A percentile compares a stretch with the other conserved stretches of the same genome.
These are phyloP conservation scores for Zonitis immaculata DNA, from an alignment of 2,888 invertebrate species.

Conservation along the genomic window DNA sequence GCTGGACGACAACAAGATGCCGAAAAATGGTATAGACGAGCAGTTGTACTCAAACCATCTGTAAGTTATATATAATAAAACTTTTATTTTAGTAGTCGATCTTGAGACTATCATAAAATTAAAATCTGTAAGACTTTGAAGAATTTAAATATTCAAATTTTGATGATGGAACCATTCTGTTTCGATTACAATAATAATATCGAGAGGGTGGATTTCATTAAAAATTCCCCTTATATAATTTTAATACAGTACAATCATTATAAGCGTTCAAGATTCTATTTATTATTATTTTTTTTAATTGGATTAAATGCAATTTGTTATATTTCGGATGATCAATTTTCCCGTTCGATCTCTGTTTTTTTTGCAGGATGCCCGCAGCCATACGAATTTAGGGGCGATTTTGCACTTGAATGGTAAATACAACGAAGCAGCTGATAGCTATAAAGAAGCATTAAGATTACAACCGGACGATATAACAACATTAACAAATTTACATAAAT, in stretches of 20 bases:
- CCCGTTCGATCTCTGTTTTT: too few species aligned
- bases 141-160: not conserved
- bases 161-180: not conserved
- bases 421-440: conserved; percentile 79
- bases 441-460: conserved; percentile 77
- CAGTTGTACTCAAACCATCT: conserved; percentile 46
- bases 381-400: conserved; percentile 93
- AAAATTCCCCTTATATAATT: not conserved
- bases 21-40: conserved; percentile 82
- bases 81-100: not conserved
- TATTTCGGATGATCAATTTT: too few species aligned
- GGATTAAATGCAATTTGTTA: too few species aligned
- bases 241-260: too few species aligned
- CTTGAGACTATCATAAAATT: not conserved
- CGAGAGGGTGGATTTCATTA: not conserved
- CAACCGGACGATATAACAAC: conserved; percentile 88
- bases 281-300: too few species aligned
- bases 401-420: conserved; percentile 90
- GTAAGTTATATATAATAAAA: conserved; percentile 39
- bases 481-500: conserved; percentile 79
- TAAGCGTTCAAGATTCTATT: too few species aligned
- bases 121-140: not conserved
- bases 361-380: conserved; percentile 76
- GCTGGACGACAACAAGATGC: conserved; percentile 77
- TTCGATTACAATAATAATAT: not conserved